Conservation (phyloP, 2,113 vertebrate species). For the Chionodraco myersi region DNA sequence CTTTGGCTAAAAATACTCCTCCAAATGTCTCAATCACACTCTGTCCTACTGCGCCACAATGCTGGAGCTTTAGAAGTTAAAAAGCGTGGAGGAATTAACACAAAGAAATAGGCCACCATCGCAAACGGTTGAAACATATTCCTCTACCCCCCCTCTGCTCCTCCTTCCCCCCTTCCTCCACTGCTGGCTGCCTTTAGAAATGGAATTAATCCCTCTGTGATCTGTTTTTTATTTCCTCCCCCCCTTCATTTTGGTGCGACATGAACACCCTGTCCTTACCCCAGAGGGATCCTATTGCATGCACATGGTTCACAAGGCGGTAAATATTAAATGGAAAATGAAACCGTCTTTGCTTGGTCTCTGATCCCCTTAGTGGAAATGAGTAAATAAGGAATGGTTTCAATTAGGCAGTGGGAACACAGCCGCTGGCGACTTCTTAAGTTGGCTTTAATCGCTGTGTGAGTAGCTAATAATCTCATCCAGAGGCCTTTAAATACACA, state of each 20-base stretch:
- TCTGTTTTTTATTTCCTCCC: constrained; percentile 59
- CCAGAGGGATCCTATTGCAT: constrained; percentile 48
- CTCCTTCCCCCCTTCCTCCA: constrained; percentile 35
- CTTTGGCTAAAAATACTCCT: constrained; percentile 78
- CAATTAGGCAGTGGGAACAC: constrained; percentile 77
- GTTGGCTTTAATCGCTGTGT: constrained; percentile 76
- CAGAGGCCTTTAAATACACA: constrained; percentile 65
- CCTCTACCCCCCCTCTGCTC: neutral
- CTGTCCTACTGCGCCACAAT: constrained; percentile 64
- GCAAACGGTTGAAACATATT: constrained; percentile 51
- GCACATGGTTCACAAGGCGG: constrained; percentile 43
- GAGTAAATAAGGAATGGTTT: constrained; percentile 84
- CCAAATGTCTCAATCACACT: constrained; percentile 79
- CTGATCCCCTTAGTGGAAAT: constrained; percentile 62
- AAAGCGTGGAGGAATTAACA: constrained; percentile 71
- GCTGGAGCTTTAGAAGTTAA: constrained; percentile 66
- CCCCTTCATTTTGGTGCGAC: constrained; percentile 55
- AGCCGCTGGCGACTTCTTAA: constrained; percentile 73
- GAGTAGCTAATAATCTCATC: constrained; percentile 76
- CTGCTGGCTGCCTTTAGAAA: constrained; percentile 55
- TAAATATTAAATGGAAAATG: constrained; percentile 68
- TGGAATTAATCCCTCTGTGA: constrained; percentile 81
- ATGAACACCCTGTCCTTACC: constrained; percentile 58
- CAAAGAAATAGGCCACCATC: constrained; percentile 72
- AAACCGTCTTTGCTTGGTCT: constrained; percentile 60